A percentile compares a stretch with the other conserved stretches of the same genome.
Evolutionary conservation across 30 jellyfish, hydroid and myxozoan species (phyloP).

Genomic region (Turritopsis dohrnii): DNA sequence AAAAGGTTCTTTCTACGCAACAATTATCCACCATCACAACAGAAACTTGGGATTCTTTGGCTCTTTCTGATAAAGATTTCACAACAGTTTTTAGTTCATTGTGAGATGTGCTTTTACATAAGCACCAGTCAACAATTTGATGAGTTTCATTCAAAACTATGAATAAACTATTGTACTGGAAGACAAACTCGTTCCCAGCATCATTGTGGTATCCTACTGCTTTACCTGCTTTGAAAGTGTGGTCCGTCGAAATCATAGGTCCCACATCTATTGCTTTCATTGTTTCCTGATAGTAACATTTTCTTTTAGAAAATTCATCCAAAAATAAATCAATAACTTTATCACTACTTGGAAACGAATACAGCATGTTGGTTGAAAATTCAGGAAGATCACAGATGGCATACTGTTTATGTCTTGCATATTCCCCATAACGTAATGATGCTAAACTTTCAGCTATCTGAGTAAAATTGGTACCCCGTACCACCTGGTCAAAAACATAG

Average conservation of each 20-base stretch:
- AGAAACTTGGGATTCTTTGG: neutral
- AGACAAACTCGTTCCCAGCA: neutral
- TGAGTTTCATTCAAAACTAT: neutral
- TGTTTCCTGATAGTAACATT: neutral
- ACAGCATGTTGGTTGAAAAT: neutral
- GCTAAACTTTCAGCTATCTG: constrained; percentile 27
- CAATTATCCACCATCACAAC: neutral
- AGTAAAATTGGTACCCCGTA: constrained; percentile 16
- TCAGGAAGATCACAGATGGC: neutral
- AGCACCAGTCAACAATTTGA: constrained; percentile 1
- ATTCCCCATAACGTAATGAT: neutral
- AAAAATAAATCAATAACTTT: constrained; percentile 6
- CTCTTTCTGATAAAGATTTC: neutral
- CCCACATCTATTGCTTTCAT: constrained; percentile 13
- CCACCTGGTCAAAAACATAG: neutral
- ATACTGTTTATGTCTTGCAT: neutral
- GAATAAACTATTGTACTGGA: neutral
- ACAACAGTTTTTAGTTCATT: neutral
- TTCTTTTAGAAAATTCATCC: neutral
- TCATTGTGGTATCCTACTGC: constrained; percentile 10
- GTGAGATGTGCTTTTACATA: neutral
- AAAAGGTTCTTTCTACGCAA: neutral
- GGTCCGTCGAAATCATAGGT: constrained; percentile 16
- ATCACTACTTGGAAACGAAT: constrained; percentile 4
- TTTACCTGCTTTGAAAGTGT: constrained; percentile 22